phyloP scores from a whole-genome alignment of 2,113 vertebrate species.

The Ailuropoda melanoleuca region DNA sequence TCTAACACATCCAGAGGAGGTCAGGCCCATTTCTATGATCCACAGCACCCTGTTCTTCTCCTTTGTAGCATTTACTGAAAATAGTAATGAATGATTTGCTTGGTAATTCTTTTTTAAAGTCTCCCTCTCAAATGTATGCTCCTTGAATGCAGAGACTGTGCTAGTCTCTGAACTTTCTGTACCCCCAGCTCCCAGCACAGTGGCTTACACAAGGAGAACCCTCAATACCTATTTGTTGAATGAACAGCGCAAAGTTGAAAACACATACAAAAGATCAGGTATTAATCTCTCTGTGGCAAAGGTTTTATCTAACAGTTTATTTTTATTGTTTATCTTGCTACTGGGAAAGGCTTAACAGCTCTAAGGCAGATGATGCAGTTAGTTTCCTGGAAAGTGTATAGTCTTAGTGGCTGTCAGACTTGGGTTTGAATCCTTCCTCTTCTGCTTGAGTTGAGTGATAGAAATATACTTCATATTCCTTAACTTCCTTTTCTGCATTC shows the following conservation, averaged over 20 bases:
- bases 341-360: not conserved
- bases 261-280: not conserved
- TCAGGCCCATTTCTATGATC: not conserved
- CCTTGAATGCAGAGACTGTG: not conserved
- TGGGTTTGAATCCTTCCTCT: not conserved
- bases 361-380: not conserved
- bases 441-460: not conserved
- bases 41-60: not conserved
- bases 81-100: not conserved
- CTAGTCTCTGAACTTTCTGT: not conserved
- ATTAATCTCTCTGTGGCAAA: not conserved
- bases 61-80: not conserved
- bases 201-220: not conserved
- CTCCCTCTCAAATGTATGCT: not conserved
- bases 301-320: not conserved
- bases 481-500: not conserved
- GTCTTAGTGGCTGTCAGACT: not conserved
- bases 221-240: not conserved
- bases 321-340: conserved; percentile 11
- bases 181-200: not conserved
- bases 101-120: not conserved
- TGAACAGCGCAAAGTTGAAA: not conserved
- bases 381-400: not conserved
- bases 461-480: not conserved
- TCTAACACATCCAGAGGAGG: not conserved